Evolutionary conservation across 2,888 invertebrate species (phyloP).

Genomic region (Spilarctia lutea): DNA sequence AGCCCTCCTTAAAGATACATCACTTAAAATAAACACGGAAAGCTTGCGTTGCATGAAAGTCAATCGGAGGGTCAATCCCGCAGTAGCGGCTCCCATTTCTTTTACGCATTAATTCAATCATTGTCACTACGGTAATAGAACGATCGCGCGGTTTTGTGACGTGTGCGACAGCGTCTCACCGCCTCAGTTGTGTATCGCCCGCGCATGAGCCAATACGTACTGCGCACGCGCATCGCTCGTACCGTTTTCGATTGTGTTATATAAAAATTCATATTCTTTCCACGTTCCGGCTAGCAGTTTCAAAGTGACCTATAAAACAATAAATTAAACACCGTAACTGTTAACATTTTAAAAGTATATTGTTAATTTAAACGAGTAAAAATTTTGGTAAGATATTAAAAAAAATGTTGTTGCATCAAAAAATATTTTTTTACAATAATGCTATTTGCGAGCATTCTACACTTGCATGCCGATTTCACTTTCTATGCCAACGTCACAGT

Average conservation of each 20-base stretch:
- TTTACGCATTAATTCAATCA: constrained; percentile 49
- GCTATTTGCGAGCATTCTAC: constrained; percentile 42
- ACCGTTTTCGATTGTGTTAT: constrained; percentile 65
- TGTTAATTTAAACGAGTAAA: constrained; percentile 52
- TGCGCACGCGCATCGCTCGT: constrained; percentile 43
- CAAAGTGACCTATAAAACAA: constrained; percentile 47
- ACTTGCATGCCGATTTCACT: constrained; percentile 73
- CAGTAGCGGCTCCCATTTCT: constrained; percentile 43
- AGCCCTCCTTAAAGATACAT: background rate
- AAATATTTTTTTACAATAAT: constrained; percentile 44
- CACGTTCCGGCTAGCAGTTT: constrained; percentile 42
- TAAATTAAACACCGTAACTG: constrained; percentile 28
- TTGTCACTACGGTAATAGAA: constrained; percentile 56
- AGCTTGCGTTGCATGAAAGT: constrained; percentile 1
- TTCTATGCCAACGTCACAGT: constrained; percentile 63
- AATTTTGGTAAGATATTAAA: constrained; percentile 57
- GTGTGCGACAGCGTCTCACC: constrained; percentile 44
- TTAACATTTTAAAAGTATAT: constrained; percentile 47
- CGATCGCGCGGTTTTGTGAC: constrained; percentile 52
- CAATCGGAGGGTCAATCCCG: constrained; percentile 23
- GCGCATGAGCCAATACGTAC: constrained; percentile 65
- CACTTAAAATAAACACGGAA: background rate
- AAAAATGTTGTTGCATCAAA: constrained; percentile 48
- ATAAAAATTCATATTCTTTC: constrained; percentile 64
- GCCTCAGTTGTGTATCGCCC: constrained; percentile 68